Base-by-base conservation (phyloP, 1,140 invertebrate species). In the Orchestia grillus region DNA sequence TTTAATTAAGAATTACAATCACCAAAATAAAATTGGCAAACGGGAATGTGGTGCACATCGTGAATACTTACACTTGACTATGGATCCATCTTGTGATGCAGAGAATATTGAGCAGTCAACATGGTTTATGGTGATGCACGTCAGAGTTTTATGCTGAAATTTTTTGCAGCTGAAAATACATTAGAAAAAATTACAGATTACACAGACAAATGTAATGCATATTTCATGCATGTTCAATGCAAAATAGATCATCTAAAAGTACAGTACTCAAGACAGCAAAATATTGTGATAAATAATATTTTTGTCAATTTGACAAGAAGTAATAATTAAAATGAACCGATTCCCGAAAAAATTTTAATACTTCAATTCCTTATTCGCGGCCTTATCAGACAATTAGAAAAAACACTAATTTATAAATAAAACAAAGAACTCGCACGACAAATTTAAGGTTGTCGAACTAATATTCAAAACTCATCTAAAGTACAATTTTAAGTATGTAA, bases 81-180 rank as follows among this genome's bases (percentile, higher is more conserved):
- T 94, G 44, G 92, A 94, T 47, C 92, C 92, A 94, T 94, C 92
- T 11, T 19, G 92, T 45, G 92, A 94, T 3, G 43, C 92, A 45
- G 92, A 94, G 44, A 94, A 94, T 45, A 94, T 94, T 44, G 92
- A 94, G 44, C 19, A 44, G 92, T 94, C 92, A 11, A n/a, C 44
- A 45, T 6, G 92, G 44, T 94, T 94, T 44, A 94, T 94, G 92
- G 92, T 44, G 44, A 94, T 47, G 44, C 43, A 94, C 40, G 92
- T 94, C 0, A 94, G 6, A n/a, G 92, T 94, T 94, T 94, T 94
- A 40, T 44, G 40, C 11, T 94, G 92, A 45, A 94, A 45, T 94
- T 94, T 94, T 94, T 47, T 94, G 44, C 43, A 94, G 41, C 92
- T 94, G 92, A 15, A 94, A 45, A 90, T 90, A 41, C 36, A 44